Percentiles rank a stretch among this genome's conserved stretches.
Evolutionary conservation across 2,113 vertebrate species (phyloP).

Genomic region (Neodon shergylaensis): DNA sequence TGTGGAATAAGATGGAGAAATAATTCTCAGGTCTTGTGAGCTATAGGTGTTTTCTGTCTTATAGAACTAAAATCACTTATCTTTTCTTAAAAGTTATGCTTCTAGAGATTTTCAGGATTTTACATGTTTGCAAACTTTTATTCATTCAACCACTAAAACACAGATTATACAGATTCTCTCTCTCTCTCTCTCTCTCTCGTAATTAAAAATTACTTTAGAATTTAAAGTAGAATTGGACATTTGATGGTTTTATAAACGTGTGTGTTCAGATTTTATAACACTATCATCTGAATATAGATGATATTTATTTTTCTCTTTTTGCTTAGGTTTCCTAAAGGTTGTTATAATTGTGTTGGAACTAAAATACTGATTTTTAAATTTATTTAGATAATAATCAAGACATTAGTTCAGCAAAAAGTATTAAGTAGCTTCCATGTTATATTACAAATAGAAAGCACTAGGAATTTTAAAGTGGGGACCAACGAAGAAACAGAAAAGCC

Average conservation of each 20-base stretch:
- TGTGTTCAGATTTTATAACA: background rate
- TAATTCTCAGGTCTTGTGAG: background rate
- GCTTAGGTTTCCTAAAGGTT: conserved; percentile 1
- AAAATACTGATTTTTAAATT: background rate
- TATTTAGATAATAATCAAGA: background rate
- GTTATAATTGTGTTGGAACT: background rate
- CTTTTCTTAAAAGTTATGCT: background rate
- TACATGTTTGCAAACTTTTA: background rate
- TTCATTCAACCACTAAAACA: background rate
- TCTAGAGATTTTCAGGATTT: background rate
- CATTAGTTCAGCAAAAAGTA: background rate
- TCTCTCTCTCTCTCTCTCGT: background rate
- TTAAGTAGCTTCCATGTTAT: background rate
- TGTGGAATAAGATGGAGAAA: background rate
- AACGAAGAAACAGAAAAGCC: background rate
- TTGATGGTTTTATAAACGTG: background rate
- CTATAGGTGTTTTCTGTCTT: background rate
- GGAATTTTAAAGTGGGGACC: background rate
- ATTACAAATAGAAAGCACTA: background rate
- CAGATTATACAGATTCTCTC: background rate
- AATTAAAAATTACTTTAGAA: background rate
- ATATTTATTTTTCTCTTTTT: background rate
- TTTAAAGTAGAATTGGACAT: background rate
- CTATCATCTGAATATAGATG: background rate
- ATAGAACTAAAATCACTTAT: background rate